These are phyloP conservation scores for Apostichopus leukothele DNA, from an alignment of 53 echinoderm and acorn worm genomes.

Conservation along the genomic window DNA sequence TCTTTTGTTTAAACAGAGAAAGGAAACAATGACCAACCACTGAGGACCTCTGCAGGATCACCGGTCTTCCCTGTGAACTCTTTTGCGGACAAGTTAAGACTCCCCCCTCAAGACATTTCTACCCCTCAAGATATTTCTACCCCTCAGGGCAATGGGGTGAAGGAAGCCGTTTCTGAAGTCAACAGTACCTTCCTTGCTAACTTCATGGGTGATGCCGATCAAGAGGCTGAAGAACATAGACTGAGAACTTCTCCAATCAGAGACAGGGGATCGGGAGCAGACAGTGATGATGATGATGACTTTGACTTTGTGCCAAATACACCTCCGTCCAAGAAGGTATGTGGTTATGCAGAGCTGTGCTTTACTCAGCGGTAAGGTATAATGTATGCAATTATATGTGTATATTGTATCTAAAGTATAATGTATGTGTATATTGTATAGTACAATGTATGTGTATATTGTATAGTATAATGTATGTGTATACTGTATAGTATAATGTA, in stretches of 20 bases:
- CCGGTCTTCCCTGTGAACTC: slow-evolving; percentile 28
- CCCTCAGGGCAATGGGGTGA: background rate
- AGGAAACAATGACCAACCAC: background rate
- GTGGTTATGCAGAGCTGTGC: background rate
- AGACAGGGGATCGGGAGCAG: slow-evolving; percentile 23
- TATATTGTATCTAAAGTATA: too few species aligned
- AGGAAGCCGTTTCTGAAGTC: slow-evolving; percentile 14
- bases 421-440: too few species aligned
- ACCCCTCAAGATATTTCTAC: background rate
- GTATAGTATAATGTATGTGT: too few species aligned
- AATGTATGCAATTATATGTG: too few species aligned
- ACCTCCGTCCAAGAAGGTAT: slow-evolving; percentile 92
- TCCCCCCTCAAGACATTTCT: slow-evolving; percentile 12
- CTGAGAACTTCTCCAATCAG: slow-evolving; percentile 2
- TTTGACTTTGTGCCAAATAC: slow-evolving; percentile 85
- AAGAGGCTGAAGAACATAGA: slow-evolving; percentile 2
- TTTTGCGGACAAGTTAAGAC: background rate
- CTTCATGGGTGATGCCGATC: slow-evolving; percentile 42
- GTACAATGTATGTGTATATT: too few species aligned
- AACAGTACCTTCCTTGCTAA: slow-evolving; percentile 69
- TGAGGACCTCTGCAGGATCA: slow-evolving; percentile 13
- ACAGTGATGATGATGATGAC: slow-evolving; percentile 48
- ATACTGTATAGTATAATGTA: too few species aligned
- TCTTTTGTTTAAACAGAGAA: background rate
- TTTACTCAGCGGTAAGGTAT: background rate